Evolutionary conservation across 2,797 vertebrate species (phyloP).

Genomic region (Myoxocephalus aenaeus): DNA sequence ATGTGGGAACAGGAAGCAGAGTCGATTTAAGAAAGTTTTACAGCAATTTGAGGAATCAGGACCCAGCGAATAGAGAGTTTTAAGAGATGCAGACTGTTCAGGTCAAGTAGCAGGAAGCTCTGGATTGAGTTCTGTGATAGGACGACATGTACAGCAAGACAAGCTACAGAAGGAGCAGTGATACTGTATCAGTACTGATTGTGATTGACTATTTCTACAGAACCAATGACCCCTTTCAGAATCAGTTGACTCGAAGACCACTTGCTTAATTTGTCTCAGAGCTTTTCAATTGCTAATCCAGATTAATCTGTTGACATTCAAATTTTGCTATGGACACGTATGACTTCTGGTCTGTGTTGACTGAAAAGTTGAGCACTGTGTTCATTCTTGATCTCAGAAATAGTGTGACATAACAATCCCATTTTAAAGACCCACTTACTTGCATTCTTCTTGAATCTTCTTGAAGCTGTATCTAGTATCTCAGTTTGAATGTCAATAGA

Average conservation of each 20-base stretch:
- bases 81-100: not conserved
- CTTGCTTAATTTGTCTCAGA: no score
- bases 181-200: not conserved
- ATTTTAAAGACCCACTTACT: not conserved
- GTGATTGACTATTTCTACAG: not conserved
- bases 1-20: slow-evolving; percentile 48
- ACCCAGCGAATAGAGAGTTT: no score
- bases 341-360: slow-evolving; percentile 2
- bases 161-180: not conserved
- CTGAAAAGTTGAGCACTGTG: not conserved
- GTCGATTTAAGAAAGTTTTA: not conserved
- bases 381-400: not conserved
- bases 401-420: not conserved
- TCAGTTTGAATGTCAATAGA: not conserved
- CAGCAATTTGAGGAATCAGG: not conserved
- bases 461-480: not conserved
- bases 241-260: not conserved
- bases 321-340: not conserved
- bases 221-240: not conserved
- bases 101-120: not conserved
- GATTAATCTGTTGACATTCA: not conserved
- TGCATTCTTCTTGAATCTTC: not conserved
- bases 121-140: not conserved
- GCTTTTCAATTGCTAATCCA: not conserved
- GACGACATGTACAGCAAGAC: not conserved